These are phyloP conservation scores for Erebia ligea DNA, from an alignment of 2,888 invertebrate species.

Conservation along the genomic window DNA sequence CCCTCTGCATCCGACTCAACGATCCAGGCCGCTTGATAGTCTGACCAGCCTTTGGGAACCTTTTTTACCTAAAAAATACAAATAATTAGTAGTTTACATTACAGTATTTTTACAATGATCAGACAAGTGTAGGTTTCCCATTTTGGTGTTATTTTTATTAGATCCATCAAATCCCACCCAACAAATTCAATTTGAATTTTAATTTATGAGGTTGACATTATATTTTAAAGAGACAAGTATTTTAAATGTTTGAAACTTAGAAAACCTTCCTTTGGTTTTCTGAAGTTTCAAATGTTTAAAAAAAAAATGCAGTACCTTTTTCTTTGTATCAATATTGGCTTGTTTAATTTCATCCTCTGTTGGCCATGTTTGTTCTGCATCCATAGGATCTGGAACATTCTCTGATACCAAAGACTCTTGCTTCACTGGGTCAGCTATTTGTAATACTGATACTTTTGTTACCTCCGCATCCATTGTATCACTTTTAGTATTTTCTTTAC, in stretches of 20 bases:
- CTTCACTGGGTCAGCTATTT: conserved; percentile 84
- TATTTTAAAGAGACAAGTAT: too few species aligned
- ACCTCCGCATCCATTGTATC: conserved; percentile 71
- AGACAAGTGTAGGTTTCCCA: too few species aligned
- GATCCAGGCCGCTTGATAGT: conserved; percentile 98
- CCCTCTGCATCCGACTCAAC: conserved; percentile 87
- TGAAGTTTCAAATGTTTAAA: not conserved
- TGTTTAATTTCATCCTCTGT: conserved; percentile 94
- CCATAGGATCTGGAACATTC: conserved; percentile 94
- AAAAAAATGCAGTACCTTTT: conserved; percentile 62
- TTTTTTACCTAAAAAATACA: conserved; percentile 81
- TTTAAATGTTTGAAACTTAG: too few species aligned
- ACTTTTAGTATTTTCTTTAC: conserved; percentile 73
- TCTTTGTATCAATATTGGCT: conserved; percentile 85
- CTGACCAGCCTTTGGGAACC: conserved; percentile 97
- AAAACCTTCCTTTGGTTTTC: too few species aligned
- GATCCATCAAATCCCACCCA: too few species aligned
- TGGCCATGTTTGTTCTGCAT: conserved; percentile 98
- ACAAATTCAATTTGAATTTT: too few species aligned
- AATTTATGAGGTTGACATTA: too few species aligned
- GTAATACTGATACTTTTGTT: conserved; percentile 74
- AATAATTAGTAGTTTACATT: not conserved
- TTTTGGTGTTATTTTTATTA: too few species aligned
- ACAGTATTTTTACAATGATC: not conserved
- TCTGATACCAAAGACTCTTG: conserved; percentile 91